Evolutionary conservation across 1,140 invertebrate species (phyloP).

Genomic region (Lasaia peninsularis): DNA sequence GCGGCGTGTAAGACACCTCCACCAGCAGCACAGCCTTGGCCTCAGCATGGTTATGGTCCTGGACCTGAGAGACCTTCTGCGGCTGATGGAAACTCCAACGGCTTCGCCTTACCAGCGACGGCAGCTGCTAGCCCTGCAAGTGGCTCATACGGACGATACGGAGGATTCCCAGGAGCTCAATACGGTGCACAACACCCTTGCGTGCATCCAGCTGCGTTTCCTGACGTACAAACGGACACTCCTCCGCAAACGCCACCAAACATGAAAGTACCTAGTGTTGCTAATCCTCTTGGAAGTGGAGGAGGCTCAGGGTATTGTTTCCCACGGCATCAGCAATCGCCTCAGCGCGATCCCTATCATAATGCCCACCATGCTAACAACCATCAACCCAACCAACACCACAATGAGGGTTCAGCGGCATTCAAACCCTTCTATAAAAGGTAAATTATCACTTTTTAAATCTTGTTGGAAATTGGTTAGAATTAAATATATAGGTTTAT

Average conservation of each 20-base stretch:
- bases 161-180: slow-evolving; percentile 76
- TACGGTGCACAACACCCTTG: slow-evolving; percentile 70
- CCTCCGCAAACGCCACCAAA: slow-evolving; percentile 95
- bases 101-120: slow-evolving; percentile 67
- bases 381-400: slow-evolving; percentile 78
- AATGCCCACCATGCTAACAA: slow-evolving; percentile 76
- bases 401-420: slow-evolving; percentile 82
- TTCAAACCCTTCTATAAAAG: slow-evolving; percentile 94
- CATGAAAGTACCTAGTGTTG: slow-evolving; percentile 90
- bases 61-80: slow-evolving; percentile 53
- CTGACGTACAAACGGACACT: slow-evolving; percentile 92
- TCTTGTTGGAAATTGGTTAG: no score
- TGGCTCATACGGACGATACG: slow-evolving; percentile 75
- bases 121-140: slow-evolving; percentile 66
- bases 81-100: slow-evolving; percentile 65
- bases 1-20: slow-evolving; percentile 97
- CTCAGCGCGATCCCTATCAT: slow-evolving; percentile 75
- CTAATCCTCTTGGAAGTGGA: slow-evolving; percentile 77
- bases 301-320: slow-evolving; percentile 77
- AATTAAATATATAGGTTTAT: not conserved
- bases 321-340: slow-evolving; percentile 73
- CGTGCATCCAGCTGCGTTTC: slow-evolving; percentile 82
- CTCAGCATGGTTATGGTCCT: slow-evolving; percentile 58
- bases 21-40: slow-evolving; percentile 81
- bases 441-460: slow-evolving; percentile 72